Evolutionary conservation across 2,797 vertebrate species (phyloP).

Genomic region (Meda fulgida): DNA sequence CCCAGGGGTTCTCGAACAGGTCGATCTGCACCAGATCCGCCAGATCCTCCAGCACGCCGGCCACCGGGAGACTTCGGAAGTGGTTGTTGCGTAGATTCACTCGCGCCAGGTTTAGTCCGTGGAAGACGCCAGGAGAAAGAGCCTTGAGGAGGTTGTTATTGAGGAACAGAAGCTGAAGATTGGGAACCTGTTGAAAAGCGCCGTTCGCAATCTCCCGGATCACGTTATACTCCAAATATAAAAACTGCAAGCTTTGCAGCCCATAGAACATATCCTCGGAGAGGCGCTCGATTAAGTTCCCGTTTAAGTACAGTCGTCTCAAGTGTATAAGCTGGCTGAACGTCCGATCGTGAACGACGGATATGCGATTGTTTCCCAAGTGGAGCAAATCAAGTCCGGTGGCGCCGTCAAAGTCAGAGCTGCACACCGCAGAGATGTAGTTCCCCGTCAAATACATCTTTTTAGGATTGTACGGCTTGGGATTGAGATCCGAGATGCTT

Average conservation of each 20-base stretch:
- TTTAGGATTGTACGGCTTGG: conserved; percentile 98
- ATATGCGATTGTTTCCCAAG: conserved; percentile 94
- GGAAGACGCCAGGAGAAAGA: conserved; percentile 87
- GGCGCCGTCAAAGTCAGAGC: conserved; percentile 90
- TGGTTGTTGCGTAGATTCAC: conserved; percentile 94
- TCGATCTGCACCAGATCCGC: conserved; percentile 93
- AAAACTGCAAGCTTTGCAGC: conserved; percentile 91
- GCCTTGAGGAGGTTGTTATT: conserved; percentile 95
- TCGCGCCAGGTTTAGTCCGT: conserved; percentile 86
- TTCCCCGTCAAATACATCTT: conserved; percentile 99
- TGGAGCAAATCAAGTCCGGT: conserved; percentile 94
- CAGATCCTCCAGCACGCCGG: conserved; percentile 90
- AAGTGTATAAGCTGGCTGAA: conserved; percentile 91
- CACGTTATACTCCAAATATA: conserved; percentile 96
- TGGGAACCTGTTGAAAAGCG: conserved; percentile 89
- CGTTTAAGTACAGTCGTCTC: conserved; percentile 93
- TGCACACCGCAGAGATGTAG: conserved; percentile 87
- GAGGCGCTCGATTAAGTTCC: conserved; percentile 91
- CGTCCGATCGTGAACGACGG: conserved; percentile 87
- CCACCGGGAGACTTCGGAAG: conserved; percentile 87
- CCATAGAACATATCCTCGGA: conserved; percentile 89
- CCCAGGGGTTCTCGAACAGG: conserved; percentile 98
- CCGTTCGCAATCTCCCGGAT: conserved; percentile 88
- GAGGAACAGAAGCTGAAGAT: conserved; percentile 94
- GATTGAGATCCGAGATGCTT: conserved; percentile 90